phyloP scores from a whole-genome alignment of 2,888 invertebrate species.

The Elysia crispata region DNA sequence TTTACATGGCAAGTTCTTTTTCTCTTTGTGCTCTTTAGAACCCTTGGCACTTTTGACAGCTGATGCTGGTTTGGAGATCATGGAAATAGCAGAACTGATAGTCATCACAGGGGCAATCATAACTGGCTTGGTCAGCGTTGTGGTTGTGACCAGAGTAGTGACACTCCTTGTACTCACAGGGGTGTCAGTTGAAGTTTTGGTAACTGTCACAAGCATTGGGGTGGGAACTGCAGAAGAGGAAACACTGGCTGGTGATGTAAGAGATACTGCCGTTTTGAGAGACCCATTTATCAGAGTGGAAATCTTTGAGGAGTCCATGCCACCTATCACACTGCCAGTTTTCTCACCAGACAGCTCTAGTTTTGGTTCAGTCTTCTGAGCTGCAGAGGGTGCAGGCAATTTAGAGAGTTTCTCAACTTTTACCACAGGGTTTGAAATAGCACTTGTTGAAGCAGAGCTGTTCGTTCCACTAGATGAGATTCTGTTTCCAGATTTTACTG shows the following conservation, averaged over 20 bases:
- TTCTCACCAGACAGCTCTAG: slow-evolving; percentile 1
- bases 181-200: slow-evolving; percentile 47
- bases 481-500: slow-evolving; percentile 51
- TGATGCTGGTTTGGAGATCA: slow-evolving; percentile 23
- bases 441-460: slow-evolving; percentile 43
- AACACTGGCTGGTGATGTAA: slow-evolving; percentile 41
- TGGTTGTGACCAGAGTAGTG: slow-evolving; percentile 36
- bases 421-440: slow-evolving; percentile 73
- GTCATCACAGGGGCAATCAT: slow-evolving; percentile 47
- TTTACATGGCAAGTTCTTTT: slow-evolving; percentile 68
- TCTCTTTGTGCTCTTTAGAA: slow-evolving; percentile 53
- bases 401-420: slow-evolving; percentile 72
- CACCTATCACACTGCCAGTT: neutral
- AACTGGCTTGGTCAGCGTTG: slow-evolving; percentile 40
- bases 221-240: slow-evolving; percentile 32
- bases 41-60: slow-evolving; percentile 39
- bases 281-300: slow-evolving; percentile 54
- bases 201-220: slow-evolving; percentile 46
- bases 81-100: slow-evolving; percentile 22
- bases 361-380: slow-evolving; percentile 21
- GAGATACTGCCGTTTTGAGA: slow-evolving; percentile 45
- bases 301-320: slow-evolving; percentile 33
- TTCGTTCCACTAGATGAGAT: slow-evolving; percentile 17
- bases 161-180: slow-evolving; percentile 39
- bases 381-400: neutral